Base-by-base conservation (phyloP, 2,888 invertebrate species). In the Atethmia centrago region DNA sequence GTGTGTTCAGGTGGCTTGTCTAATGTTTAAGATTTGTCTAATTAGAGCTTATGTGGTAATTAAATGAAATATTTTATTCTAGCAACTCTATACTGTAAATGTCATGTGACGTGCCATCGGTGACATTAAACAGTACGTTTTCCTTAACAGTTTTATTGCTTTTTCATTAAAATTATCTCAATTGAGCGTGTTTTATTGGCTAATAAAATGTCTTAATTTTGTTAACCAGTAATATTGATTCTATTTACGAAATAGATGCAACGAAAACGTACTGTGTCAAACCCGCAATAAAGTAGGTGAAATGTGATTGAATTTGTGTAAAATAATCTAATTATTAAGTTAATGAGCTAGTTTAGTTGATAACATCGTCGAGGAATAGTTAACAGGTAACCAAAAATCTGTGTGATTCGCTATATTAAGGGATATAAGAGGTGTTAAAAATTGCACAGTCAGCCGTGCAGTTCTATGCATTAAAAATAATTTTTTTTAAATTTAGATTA, bases 41-140 rank as follows among this genome's bases (percentile, higher is more conserved):
- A n/a, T n/a, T n/a, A n/a, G n/a, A n/a, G n/a, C n/a, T n/a, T n/a
- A n/a, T n/a, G n/a, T n/a, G n/a, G n/a, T n/a, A n/a, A n/a, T n/a
- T n/a, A n/a, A n/a, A n/a, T n/a, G n/a, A n/a, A n/a, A n/a, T n/a
- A n/a, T n/a, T 36, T 36, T 36, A 36, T 0, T 21, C 42, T 79
- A 71, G 89, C 83, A 88, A 79, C 82, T 77, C 56, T 47, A 9
- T 7, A 14, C 5, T 7, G 16, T n/a, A 61, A 88, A 84, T 85
- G 91, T 89, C 90, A 90, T 90, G 90, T 90, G 92, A 91, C 92
- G 92, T 92, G 89, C 86, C 88, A 80, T 64, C 45, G 10, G 19
- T 83, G 84, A 80, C 80, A 80, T 65, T 70, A 28, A 10, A 7
- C 14, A 79, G 77, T 79, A 36, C 55, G 89, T 90, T 90, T 79